A percentile compares a stretch with the other conserved stretches of the same genome.
These are phyloP conservation scores for Typhlomys cinereus DNA, from an alignment of 2,113 vertebrate species.

Conservation along the genomic window DNA sequence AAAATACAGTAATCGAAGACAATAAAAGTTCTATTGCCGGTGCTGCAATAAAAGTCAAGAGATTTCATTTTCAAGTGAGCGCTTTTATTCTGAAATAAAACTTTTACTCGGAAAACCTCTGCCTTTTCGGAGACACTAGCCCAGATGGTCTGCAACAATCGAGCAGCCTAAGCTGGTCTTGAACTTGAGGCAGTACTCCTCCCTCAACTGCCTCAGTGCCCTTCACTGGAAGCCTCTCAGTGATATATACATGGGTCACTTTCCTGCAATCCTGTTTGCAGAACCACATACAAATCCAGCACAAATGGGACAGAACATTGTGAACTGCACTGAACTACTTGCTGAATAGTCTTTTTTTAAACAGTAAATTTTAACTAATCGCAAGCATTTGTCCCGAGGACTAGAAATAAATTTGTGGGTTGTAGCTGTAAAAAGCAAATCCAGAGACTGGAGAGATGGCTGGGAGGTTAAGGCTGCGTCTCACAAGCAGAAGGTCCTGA, in stretches of 20 bases:
- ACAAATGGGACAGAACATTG: background rate
- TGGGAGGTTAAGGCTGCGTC: no score
- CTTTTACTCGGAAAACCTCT: background rate
- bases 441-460: no score
- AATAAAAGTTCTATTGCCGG: background rate
- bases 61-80: constrained; percentile 20
- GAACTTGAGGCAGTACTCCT: no score
- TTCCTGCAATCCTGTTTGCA: constrained; percentile 14
- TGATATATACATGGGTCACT: background rate
- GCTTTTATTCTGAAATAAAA: background rate
- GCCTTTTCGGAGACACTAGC: background rate
- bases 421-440: constrained; percentile 59
- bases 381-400: background rate
- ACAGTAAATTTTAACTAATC: background rate
- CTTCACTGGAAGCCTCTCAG: background rate
- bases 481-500: no score
- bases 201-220: background rate
- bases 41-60: constrained; percentile 15
- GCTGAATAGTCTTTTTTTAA: background rate
- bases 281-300: constrained; percentile 8
- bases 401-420: constrained; percentile 1
- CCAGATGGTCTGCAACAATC: no score
- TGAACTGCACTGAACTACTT: background rate
- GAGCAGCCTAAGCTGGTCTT: background rate
- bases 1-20: constrained; percentile 80